Evolutionary conservation across 2,888 invertebrate species (phyloP), one percentile per base, ranked within the genome.

Genomic region (Leistus spinibarbis): DNA sequence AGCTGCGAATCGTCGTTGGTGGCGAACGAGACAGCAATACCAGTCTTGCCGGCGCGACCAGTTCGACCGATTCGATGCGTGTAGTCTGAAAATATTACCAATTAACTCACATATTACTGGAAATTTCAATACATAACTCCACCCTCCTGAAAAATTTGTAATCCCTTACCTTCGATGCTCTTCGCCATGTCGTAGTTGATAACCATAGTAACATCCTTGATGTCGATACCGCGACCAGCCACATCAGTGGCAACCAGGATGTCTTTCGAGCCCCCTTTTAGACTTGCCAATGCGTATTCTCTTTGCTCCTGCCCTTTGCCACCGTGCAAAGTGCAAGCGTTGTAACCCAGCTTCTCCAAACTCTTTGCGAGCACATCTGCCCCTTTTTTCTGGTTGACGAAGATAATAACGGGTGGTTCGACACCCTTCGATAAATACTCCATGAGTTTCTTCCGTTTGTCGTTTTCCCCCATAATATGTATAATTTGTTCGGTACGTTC

Each of bases 141-240:
- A n/a, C n/a, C n/a, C n/a, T n/a, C n/a, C n/a, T n/a, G n/a, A n/a
- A n/a, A 54, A 16, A 54, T 5, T 54, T 16, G 17, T 54, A 16
- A 3, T 3, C 24, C 9, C 24, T 80, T 84, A 91, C 92, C 92
- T 89, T 99, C 99, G 82, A 99, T 99, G 17, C 94, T 92, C 86
- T 99, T 99, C 0, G 99, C 98, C 99, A 99, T 99, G 84, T 99
- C 99, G 82, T 99, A 99, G 86, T 99, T 99, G 81, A 99, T 96
- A 78, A 99, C 99, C 87, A 99, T 90, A 5, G 98, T 97, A 1
- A 99, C 99, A 85, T 99, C 99, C 85, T 99, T 99, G 84, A 99
- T 99, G 84, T 99, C 99, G 80, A 99, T 99, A 95, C 99, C 99
- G 90, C 99, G 94, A 80, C 99, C 99, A 79, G 99, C 99, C 0